Percentiles rank a stretch among this genome's conserved stretches.
Evolutionary conservation across 1,140 invertebrate species (phyloP).

Genomic region (Copidosoma floridanum): DNA sequence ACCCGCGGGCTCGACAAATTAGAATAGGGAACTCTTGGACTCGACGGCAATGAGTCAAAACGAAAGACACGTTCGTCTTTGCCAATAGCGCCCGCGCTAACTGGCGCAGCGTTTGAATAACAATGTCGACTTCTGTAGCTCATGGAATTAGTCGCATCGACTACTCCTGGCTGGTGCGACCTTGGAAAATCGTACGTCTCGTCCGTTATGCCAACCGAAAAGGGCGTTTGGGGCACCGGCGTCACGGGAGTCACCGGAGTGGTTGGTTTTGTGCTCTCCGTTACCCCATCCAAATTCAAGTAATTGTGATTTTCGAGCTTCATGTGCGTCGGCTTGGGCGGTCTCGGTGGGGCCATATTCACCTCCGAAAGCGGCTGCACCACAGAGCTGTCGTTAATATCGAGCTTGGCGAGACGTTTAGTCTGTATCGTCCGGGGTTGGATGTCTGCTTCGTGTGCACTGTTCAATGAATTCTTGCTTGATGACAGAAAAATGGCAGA

Average conservation of each 20-base stretch:
- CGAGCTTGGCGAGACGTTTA: slow-evolving; percentile 58
- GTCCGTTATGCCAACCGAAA: slow-evolving; percentile 52
- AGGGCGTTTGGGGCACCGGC: slow-evolving; percentile 43
- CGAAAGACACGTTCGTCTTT: slow-evolving; percentile 60
- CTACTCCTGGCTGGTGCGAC: slow-evolving; percentile 60
- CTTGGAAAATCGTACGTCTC: slow-evolving; percentile 74
- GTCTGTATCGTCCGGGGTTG: slow-evolving; percentile 59
- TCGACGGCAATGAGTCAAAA: slow-evolving; percentile 61
- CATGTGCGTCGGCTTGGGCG: slow-evolving; percentile 70
- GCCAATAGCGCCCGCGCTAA: slow-evolving; percentile 39
- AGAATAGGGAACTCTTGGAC: slow-evolving; percentile 60
- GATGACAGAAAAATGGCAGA: slow-evolving; percentile 60
- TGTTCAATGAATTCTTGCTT: slow-evolving; percentile 52
- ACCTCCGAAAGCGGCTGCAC: slow-evolving; percentile 36
- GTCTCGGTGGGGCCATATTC: slow-evolving; percentile 65
- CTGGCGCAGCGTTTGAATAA: slow-evolving; percentile 71
- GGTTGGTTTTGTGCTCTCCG: slow-evolving; percentile 44
- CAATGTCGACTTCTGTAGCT: slow-evolving; percentile 59
- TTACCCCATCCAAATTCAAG: slow-evolving; percentile 56
- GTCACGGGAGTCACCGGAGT: slow-evolving; percentile 42
- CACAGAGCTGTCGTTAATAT: slow-evolving; percentile 48
- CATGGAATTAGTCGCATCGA: slow-evolving; percentile 35
- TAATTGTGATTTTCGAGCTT: slow-evolving; percentile 57
- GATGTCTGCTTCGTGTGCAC: slow-evolving; percentile 60
- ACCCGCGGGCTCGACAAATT: slow-evolving; percentile 61